Evolutionary conservation across 1,140 invertebrate genomes (phyloP), one percentile per base, ranked within the genome.

Genomic region (Lordiphosa collinella): DNA sequence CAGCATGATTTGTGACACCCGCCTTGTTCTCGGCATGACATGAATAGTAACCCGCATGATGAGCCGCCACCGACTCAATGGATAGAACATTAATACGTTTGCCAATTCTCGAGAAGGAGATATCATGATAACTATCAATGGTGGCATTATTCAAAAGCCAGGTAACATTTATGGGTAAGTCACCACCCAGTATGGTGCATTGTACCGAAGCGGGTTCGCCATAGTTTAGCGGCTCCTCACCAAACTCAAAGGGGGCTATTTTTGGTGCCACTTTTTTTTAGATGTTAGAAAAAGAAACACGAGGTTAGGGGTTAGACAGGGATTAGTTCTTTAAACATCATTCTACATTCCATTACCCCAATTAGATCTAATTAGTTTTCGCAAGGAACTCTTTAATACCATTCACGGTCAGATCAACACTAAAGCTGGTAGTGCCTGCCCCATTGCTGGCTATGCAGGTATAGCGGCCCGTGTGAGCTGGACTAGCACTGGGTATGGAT

Each of bases 371-470:
- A 22, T 5, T 22, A 22, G 18, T 22, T 22, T 22, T 22, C 18
- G 16, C 4, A 18, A 18, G 3, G 0, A 25, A 25, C 6, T 25
- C 0, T 40, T 53, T 86, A 53, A 87, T 91, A 79, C 76, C 76
- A 13, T 82, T 82, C 11, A 82, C 76, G 34, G 78, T 72, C 38
- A 95, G 90, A 50, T 91, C 80, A 11, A 94, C 92, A 31, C 92
- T 92, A 70, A 94, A 93, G 70, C 92, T 92, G 43, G 92, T 92
- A 12, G 91, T 90, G 56, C 94, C 95, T 47, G 94, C 95, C 35
- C 90, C 87, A 89, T 97, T 97, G 75, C 91, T 93, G 18, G 95
- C 95, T 46, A 92, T 90, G 79, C 94, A 95, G 43, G 93, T 93
- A 82, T 93, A 95, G 29, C 92, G 91, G 41, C 94, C 94, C 25